phyloP scores from a whole-genome alignment of 2,888 invertebrate species.

The Masnerella sp. region DNA sequence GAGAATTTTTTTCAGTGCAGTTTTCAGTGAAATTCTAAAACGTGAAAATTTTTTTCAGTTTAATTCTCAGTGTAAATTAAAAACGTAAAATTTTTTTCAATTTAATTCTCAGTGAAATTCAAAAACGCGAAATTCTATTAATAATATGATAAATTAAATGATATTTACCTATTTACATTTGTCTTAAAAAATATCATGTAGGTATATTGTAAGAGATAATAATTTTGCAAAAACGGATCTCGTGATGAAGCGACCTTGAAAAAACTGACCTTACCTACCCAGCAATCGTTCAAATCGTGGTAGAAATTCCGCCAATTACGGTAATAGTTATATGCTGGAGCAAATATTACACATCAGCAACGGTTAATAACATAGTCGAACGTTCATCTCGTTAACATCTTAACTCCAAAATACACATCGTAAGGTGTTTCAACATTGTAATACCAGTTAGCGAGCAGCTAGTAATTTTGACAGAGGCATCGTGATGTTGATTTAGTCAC shows the following conservation, averaged over 20 bases:
- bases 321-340: slow-evolving; percentile 47
- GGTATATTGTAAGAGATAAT: background rate
- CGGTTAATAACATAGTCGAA: slow-evolving; percentile 44
- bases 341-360: slow-evolving; percentile 47
- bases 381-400: slow-evolving; percentile 51
- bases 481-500: slow-evolving; percentile 27
- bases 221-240: background rate
- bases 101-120: too few species aligned
- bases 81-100: too few species aligned
- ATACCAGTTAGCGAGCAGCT: slow-evolving; percentile 14
- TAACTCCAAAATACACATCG: slow-evolving; percentile 44
- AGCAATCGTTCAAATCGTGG: slow-evolving; percentile 26
- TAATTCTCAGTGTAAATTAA: too few species aligned
- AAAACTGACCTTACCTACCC: slow-evolving; percentile 43
- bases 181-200: background rate
- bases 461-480: slow-evolving; percentile 29
- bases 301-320: slow-evolving; percentile 33
- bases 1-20: too few species aligned
- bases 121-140: too few species aligned
- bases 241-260: slow-evolving; percentile 12
- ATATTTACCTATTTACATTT: too few species aligned
- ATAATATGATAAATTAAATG: too few species aligned
- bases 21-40: too few species aligned
- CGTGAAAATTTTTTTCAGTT: too few species aligned
- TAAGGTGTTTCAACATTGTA: slow-evolving; percentile 50